These are phyloP conservation scores for Crotalus helleri DNA, from an alignment of 2,113 vertebrate species.

Conservation along the genomic window DNA sequence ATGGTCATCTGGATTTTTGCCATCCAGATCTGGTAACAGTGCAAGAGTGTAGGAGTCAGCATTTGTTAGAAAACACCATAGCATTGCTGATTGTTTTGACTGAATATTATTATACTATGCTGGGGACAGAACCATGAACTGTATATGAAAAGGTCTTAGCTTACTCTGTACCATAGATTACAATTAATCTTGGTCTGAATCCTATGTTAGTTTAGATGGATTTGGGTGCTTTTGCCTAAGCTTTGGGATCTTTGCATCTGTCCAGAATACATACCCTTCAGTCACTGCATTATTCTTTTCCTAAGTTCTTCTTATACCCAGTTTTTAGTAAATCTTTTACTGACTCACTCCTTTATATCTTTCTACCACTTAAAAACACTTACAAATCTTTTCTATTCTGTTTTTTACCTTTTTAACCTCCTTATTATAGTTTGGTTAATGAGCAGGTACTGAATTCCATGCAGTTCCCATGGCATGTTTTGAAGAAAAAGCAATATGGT, in stretches of 20 bases:
- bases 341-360: neutral
- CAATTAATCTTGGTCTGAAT: neutral
- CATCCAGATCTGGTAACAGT: neutral
- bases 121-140: neutral
- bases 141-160: neutral
- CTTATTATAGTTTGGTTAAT: neutral
- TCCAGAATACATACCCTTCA: neutral
- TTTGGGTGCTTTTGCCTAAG: neutral
- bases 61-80: neutral
- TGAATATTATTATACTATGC: neutral
- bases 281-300: neutral
- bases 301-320: neutral
- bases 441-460: neutral
- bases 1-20: neutral
- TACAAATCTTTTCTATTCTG: neutral
- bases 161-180: neutral
- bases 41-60: neutral
- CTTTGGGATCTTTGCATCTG: neutral
- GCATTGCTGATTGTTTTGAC: neutral
- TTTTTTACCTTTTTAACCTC: neutral
- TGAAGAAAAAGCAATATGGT: neutral
- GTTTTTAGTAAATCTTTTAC: neutral
- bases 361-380: neutral
- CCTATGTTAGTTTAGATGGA: neutral
- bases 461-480: neutral